A percentile compares a stretch with the other conserved stretches of the same genome.
These are phyloP conservation scores for Seira ritae DNA, from an alignment of 2,888 invertebrate genomes.

Conservation along the genomic window DNA sequence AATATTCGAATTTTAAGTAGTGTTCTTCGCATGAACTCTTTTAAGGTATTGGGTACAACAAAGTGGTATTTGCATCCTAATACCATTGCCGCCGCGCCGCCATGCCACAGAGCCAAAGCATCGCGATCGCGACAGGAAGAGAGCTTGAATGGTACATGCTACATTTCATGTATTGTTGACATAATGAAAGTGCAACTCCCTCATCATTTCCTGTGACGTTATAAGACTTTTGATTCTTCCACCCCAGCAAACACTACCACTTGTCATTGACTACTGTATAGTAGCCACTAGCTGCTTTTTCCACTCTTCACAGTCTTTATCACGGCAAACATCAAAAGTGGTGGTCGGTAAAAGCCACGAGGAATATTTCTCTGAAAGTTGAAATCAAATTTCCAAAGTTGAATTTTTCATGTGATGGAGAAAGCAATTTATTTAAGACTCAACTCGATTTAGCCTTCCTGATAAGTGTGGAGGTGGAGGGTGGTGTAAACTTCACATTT, in stretches of 20 bases:
- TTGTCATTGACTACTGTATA: neutral
- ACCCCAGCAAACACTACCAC: neutral
- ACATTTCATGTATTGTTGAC: conserved; percentile 11
- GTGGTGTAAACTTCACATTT: neutral
- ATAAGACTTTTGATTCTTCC: neutral
- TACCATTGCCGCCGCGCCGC: neutral
- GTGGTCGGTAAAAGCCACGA: neutral
- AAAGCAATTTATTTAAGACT: neutral
- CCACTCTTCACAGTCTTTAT: neutral
- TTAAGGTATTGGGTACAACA: too few species aligned
- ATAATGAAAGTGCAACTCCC: conserved; percentile 11
- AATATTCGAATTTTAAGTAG: neutral
- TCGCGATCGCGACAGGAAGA: neutral
- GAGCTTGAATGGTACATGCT: conserved; percentile 4
- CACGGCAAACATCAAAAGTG: neutral
- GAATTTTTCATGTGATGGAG: neutral
- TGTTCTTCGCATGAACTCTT: neutral
- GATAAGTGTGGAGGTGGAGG: neutral
- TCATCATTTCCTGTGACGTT: neutral
- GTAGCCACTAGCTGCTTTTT: neutral
- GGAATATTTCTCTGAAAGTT: neutral
- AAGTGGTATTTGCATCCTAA: too few species aligned
- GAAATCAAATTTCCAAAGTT: neutral
- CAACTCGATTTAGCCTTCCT: neutral
- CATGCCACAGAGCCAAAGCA: too few species aligned